Percentiles rank a stretch among this genome's conserved stretches.
These are phyloP conservation scores for Branchipolynoe longqiensis DNA, from an alignment of 2,888 invertebrate species.

Conservation along the genomic window DNA sequence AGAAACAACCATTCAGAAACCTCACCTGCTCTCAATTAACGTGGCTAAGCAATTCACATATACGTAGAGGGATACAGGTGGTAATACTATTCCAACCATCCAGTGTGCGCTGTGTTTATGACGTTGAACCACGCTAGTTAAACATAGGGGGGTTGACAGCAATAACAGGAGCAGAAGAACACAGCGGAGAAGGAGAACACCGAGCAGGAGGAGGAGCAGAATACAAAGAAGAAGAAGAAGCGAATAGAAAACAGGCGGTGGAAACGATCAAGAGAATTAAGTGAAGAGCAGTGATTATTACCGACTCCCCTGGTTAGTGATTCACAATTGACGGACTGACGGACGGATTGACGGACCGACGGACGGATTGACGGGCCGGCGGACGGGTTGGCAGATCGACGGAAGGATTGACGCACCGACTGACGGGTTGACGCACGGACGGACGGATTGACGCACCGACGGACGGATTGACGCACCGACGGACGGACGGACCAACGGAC, in stretches of 20 bases:
- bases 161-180: background rate
- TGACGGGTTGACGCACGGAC: no score
- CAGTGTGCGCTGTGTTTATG: background rate
- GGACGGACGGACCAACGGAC: no score
- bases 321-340: conserved; percentile 15
- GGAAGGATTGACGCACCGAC: no score
- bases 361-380: background rate
- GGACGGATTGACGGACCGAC: background rate
- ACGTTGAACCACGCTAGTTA: background rate
- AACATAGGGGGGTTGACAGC: background rate
- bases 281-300: background rate
- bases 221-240: background rate
- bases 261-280: no score
- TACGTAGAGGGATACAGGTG: background rate
- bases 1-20: background rate
- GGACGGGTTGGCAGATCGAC: no score
- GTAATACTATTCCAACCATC: background rate
- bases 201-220: background rate
- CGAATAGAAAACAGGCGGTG: background rate
- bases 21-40: no score
- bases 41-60: no score
- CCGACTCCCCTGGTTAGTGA: background rate
- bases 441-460: no score
- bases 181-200: background rate
- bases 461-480: no score